Conservation (phyloP, 2,797 vertebrate genomes). For the Rousettus madagascariensis region DNA sequence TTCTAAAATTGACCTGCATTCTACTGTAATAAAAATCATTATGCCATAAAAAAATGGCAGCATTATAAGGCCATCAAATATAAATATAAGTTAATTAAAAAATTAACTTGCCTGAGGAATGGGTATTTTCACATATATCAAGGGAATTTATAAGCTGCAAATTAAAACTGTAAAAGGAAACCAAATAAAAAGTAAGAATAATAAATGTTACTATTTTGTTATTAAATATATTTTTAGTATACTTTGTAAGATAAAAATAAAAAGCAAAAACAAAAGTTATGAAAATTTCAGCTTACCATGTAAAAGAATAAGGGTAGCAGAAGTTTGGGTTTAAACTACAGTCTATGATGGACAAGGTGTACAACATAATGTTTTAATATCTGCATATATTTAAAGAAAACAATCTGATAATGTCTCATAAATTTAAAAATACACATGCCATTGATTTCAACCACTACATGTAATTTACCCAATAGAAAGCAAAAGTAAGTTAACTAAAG, state of each 20-base stretch:
- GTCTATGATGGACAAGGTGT: neutral
- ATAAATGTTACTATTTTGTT: neutral
- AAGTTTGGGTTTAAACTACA: neutral
- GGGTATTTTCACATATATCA: neutral
- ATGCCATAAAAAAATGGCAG: neutral
- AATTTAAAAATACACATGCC: neutral
- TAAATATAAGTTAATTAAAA: neutral
- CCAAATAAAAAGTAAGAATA: neutral
- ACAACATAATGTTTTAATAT: neutral
- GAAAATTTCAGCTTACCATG: neutral
- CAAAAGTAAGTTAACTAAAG: neutral
- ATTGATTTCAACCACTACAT: neutral
- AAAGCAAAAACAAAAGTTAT: neutral
- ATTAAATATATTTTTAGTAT: neutral
- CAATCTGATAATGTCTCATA: neutral
- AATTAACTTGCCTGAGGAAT: neutral
- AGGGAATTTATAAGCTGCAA: neutral
- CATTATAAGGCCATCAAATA: neutral
- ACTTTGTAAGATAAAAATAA: neutral
- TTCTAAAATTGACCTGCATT: neutral
- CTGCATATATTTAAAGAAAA: neutral
- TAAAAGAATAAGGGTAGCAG: neutral
- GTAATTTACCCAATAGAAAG: neutral
- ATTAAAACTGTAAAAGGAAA: neutral
- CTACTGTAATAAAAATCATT: neutral